Conservation (phyloP, 1,140 invertebrate genomes). For the Zelostemma sp. region DNA sequence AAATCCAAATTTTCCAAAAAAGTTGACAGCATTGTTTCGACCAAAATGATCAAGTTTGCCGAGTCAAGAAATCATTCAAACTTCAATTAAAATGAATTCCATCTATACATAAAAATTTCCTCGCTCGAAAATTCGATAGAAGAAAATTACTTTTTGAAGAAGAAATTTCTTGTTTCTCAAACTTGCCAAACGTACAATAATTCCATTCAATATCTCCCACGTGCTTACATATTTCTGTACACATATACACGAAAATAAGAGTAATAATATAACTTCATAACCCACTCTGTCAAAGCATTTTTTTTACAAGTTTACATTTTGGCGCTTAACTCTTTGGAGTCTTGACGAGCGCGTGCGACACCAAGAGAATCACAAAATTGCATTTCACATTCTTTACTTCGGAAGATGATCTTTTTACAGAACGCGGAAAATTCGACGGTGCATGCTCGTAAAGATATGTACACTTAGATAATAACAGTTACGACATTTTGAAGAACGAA, state of each 20-base stretch:
- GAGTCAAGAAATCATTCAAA: not conserved
- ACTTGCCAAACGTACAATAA: constrained; percentile 10
- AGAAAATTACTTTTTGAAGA: not conserved
- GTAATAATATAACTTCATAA: constrained; percentile 31
- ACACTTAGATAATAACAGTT: constrained; percentile 31
- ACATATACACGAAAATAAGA: constrained; percentile 32
- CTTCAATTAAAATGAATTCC: not conserved
- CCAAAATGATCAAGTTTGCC: not conserved
- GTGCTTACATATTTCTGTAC: constrained; percentile 21
- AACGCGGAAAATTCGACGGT: not conserved
- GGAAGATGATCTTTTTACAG: not conserved
- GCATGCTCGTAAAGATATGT: constrained; percentile 39
- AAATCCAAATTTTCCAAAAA: too few relatives aligned
- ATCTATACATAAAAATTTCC: not conserved
- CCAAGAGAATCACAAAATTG: constrained; percentile 19
- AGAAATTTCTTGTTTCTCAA: not conserved
- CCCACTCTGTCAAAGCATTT: constrained; percentile 25
- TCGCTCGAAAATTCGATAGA: not conserved
- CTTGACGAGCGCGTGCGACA: constrained; percentile 33
- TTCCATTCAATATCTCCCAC: constrained; percentile 26
- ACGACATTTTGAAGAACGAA: constrained; percentile 1
- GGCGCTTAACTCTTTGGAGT: constrained; percentile 46
- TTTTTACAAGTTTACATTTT: constrained; percentile 45
- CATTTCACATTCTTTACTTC: not conserved
- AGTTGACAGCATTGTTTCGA: not conserved